Evolutionary conservation across 2,113 vertebrate species (phyloP), one percentile per base, ranked within the genome.

Genomic region (Herpetotheres cachinnans): DNA sequence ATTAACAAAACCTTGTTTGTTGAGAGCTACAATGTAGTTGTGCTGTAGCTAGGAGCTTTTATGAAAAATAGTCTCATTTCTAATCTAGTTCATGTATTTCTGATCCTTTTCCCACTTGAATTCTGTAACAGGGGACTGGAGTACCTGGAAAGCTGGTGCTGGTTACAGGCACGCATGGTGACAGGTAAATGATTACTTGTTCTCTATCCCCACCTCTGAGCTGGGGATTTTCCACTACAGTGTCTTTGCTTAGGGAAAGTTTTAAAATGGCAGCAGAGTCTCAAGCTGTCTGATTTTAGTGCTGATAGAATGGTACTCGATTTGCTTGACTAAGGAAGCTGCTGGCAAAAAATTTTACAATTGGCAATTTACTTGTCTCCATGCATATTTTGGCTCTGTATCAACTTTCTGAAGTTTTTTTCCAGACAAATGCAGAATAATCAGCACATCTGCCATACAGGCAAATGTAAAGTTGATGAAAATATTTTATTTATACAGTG

Each of bases 151-250:
- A 95, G 54, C 84, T 85, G 55, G 80, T 66, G 90, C 61, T 81
- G 50, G 5, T 55, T 52, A 82, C 86, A 79, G 72, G 88, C 70
- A 89, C 54, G 88, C 88, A 67, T 76, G 88, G 78, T 91, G 96
- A 94, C 65, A 81, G 79, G 98, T 95, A 95, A 96, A 95, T 97
- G 93, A 97, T 98, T 97, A 96, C 95, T 95, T 95, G 95, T 96
- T 82, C 72, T 95, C 82, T 66, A 29, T 84, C 89, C 94, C 91
- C 93, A 90, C 86, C 59, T 96, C 94, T 59, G 42, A 79, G 93
- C 97, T 98, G 98, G 98, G 97, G 94, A 98, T 98, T 98, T 98
- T 98, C 98, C 98, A 98, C 97, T 98, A 70, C 92, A 70, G 76
- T 87, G 59, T 97, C 95, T 96, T 76, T 96, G 95, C 97, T 97